A percentile compares a stretch with the other conserved stretches of the same genome.
Conservation (phyloP, 2,797 vertebrate genomes). For the Xyrichtys novacula region DNA sequence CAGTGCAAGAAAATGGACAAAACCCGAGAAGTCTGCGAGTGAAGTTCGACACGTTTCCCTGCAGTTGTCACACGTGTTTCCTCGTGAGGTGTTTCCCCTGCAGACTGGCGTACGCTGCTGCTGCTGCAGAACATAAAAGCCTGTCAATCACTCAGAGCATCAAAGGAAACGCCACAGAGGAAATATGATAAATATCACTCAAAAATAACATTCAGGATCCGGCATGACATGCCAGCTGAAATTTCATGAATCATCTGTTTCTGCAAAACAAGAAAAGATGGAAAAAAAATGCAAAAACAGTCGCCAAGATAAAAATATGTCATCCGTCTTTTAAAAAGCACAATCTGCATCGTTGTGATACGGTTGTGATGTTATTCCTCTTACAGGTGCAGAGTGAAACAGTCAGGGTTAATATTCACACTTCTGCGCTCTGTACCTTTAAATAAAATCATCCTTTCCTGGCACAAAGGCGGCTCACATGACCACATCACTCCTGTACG, state of each 20-base stretch:
- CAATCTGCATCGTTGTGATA: too few relatives aligned
- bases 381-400: too few relatives aligned
- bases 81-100: conserved; percentile 12
- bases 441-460: too few relatives aligned
- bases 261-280: neutral
- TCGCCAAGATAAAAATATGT: conserved; percentile 3
- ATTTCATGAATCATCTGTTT: neutral
- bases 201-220: neutral
- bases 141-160: conserved; percentile 42
- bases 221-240: conserved; percentile 6
- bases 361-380: too few relatives aligned
- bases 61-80: conserved; percentile 27
- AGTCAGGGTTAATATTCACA: too few relatives aligned
- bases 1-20: conserved; percentile 29
- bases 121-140: conserved; percentile 17
- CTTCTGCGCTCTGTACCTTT: too few relatives aligned
- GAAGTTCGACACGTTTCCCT: conserved; percentile 1
- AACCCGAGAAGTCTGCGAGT: neutral
- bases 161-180: conserved; percentile 18
- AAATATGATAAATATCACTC: conserved; percentile 25
- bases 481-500: too few relatives aligned
- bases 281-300: neutral
- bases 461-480: too few relatives aligned
- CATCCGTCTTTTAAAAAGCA: neutral
- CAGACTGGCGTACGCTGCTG: conserved; percentile 19